A percentile compares a stretch with the other conserved stretches of the same genome.
phyloP scores from a whole-genome alignment of 2,113 vertebrate species.

The Charadrius vociferus region DNA sequence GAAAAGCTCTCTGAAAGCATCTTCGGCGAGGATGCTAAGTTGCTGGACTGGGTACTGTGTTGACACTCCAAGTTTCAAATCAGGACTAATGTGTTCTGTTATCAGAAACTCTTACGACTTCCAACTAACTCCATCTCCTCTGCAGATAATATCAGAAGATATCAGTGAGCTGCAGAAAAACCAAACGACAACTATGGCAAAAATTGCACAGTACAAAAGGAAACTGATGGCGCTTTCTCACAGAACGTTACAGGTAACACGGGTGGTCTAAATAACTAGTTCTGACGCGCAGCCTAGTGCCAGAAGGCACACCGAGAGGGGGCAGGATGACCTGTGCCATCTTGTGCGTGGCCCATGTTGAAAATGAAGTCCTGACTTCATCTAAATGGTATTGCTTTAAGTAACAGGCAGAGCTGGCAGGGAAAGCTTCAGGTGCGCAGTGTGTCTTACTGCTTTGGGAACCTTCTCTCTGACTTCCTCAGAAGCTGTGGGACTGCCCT shows the following conservation, averaged over 20 bases:
- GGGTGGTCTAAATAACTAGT: fast-evolving
- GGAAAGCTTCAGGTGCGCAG: neutral
- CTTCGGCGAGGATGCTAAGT: fast-evolving
- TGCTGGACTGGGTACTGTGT: neutral
- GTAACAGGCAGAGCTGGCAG: neutral
- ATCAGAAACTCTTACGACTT: neutral
- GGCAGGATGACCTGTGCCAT: neutral
- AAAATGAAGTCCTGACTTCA: neutral
- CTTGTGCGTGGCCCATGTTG: neutral
- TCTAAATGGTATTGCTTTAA: neutral
- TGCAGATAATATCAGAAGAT: constrained; percentile 94
- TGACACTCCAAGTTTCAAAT: neutral
- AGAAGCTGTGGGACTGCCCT: neutral
- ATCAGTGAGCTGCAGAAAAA: constrained; percentile 97
- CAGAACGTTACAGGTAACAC: constrained; percentile 89
- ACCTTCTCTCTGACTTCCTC: neutral
- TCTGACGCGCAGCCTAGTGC: neutral
- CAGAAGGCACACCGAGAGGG: neutral
- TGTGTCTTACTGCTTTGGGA: neutral
- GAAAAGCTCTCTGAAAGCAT: neutral
- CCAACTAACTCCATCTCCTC: neutral
- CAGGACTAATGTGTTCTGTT: neutral
- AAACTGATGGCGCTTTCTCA: constrained; percentile 98
- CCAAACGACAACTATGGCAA: constrained; percentile 94
- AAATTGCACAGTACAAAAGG: constrained; percentile 96